Conservation (phyloP, 2,113 vertebrate genomes). For the Chroicocephalus ridibundus region DNA sequence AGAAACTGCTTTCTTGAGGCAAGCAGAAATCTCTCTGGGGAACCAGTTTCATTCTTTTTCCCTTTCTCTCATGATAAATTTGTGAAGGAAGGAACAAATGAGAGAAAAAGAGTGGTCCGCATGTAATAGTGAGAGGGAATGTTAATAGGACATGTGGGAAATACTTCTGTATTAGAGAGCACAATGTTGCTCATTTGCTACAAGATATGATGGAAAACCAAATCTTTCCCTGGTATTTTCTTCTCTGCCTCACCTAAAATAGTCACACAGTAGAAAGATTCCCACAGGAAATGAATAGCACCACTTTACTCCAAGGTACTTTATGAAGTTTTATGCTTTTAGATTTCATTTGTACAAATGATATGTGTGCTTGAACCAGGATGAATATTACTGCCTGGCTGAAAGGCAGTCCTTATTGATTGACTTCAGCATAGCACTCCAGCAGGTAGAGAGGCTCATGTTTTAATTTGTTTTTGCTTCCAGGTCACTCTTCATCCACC, state of each 20-base stretch:
- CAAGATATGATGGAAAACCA: slow-evolving; percentile 31
- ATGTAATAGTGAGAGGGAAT: neutral
- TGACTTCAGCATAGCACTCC: neutral
- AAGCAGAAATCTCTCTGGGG: neutral
- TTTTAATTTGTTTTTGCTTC: slow-evolving; percentile 21
- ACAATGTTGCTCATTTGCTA: slow-evolving; percentile 25
- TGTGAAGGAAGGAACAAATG: slow-evolving; percentile 29
- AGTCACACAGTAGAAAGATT: neutral
- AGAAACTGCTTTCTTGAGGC: neutral
- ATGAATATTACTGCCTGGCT: neutral
- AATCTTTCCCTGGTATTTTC: slow-evolving; percentile 5
- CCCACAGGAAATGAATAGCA: neutral
- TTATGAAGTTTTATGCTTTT: neutral
- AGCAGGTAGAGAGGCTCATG: neutral
- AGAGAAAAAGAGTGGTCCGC: neutral
- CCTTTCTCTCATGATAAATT: neutral
- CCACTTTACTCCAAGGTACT: neutral
- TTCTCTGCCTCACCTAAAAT: neutral
- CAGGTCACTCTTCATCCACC: neutral
- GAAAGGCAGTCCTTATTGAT: neutral
- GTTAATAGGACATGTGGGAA: slow-evolving; percentile 29
- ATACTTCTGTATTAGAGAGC: slow-evolving; percentile 1
- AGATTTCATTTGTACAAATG: neutral
- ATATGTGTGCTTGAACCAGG: neutral
- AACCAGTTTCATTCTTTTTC: neutral